Evolutionary conservation across 2,113 vertebrate genomes (phyloP), one percentile per base, ranked within the genome.

Genomic region (Trichechus manatus): DNA sequence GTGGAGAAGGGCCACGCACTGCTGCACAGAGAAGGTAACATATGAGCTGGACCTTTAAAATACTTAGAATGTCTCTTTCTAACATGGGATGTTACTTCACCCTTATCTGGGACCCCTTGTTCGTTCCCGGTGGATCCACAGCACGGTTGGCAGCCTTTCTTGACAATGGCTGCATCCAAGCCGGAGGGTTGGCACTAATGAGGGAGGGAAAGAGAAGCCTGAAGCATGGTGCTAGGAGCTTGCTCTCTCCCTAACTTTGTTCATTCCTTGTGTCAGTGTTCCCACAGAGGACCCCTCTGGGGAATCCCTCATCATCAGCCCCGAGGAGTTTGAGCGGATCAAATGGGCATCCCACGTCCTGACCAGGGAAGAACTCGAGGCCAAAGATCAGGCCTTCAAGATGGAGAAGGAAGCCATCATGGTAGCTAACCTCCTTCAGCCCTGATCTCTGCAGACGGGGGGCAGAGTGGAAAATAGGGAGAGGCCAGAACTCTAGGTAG

Each of bases 311-410:
- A 97, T 99, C 89, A 98, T 99, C 1, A 93, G 97, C 11, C 93
- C 66, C 0, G 87, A 98, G 91, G 98, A 99, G 78, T 99, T 99
- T 80, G 78, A 98, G 59, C 98, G 98, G 85, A 99, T 99, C 64
- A 97, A 97, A 31, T 97, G 89, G 4, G 96, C 98, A 0, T 98
- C 99, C 59, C 97, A 20, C 0, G 87, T 99, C 27, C 92, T 96
- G 66, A 98, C 96, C 68, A 97, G 98, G 87, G 98, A 99, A 94
- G 98, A 99, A 53, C 97, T 93, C 0, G 91, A 98, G 63, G 98
- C 97, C 53, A 81, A 61, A 86, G 96, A 96, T 74, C 97, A 98
- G 82, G 98, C 97, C 39, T 87, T 96, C 70, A 97, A 93, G 79
- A 98, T 93, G 2, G 98, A 99, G 87, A 99, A 96, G 78, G 99